Conservation (phyloP, 2,888 invertebrate genomes). For the Uloborus plumipes region DNA sequence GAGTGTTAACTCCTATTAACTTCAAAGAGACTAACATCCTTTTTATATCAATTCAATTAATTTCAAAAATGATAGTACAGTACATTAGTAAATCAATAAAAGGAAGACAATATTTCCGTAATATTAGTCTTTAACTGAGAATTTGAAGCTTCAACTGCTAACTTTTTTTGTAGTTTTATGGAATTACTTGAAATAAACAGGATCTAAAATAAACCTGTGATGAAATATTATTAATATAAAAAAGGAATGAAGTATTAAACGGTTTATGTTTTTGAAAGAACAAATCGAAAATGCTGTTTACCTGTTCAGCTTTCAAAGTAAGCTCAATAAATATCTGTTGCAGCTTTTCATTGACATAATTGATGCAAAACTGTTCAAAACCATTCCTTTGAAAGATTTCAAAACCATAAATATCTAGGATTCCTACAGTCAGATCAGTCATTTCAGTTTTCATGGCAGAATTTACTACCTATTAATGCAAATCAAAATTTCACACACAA, state of each 20-base stretch:
- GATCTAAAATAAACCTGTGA: too few relatives aligned
- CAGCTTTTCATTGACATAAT: slow-evolving; percentile 81
- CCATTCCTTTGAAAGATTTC: slow-evolving; percentile 80
- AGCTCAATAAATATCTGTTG: slow-evolving; percentile 82
- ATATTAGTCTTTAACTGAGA: background rate
- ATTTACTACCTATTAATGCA: slow-evolving; percentile 75
- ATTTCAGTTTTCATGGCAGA: slow-evolving; percentile 76
- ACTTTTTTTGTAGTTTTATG: too few relatives aligned
- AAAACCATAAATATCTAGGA: slow-evolving; percentile 81
- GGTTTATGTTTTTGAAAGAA: background rate
- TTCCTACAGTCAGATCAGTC: slow-evolving; percentile 75
- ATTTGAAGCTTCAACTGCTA: background rate
- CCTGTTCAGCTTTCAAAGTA: slow-evolving; percentile 80
- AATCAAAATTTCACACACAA: too few relatives aligned
- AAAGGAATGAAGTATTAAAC: background rate
- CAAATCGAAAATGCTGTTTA: slow-evolving; percentile 68
- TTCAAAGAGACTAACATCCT: too few relatives aligned
- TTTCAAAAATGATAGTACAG: background rate
- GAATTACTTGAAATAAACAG: too few relatives aligned
- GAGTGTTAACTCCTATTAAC: too few relatives aligned
- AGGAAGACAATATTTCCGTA: background rate
- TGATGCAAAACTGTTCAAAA: slow-evolving; percentile 81
- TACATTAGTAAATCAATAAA: background rate
- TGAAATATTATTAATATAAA: too few relatives aligned
- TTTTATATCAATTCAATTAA: too few relatives aligned